Conservation (phyloP, 2,888 invertebrate genomes). For the Serripes groenlandicus region DNA sequence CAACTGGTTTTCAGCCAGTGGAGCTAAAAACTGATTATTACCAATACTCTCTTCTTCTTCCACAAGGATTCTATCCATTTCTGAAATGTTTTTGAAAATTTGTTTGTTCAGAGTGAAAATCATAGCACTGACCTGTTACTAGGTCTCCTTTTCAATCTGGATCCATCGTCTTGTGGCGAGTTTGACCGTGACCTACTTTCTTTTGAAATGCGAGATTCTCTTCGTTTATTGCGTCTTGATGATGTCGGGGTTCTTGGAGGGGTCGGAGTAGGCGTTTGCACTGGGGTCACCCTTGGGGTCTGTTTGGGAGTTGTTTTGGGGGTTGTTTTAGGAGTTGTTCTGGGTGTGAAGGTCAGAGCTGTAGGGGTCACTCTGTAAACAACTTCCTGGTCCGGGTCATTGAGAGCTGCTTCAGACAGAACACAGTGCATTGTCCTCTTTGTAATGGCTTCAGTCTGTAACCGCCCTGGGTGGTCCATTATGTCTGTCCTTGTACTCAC, state of each 20-base stretch:
- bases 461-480: slow-evolving; percentile 72
- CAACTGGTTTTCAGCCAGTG: neutral
- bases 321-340: slow-evolving; percentile 11
- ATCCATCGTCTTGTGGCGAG: slow-evolving; percentile 45
- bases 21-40: neutral
- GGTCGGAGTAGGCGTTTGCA: slow-evolving; percentile 42
- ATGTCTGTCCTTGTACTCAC: slow-evolving; percentile 75
- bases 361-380: slow-evolving; percentile 1
- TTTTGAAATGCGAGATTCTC: slow-evolving; percentile 36
- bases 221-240: slow-evolving; percentile 15
- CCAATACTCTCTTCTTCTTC: neutral
- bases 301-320: slow-evolving; percentile 13
- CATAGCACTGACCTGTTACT: slow-evolving; percentile 47
- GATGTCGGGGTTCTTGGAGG: slow-evolving; percentile 42
- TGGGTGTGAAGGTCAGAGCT: neutral
- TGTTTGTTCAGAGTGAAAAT: too few species aligned
- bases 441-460: slow-evolving; percentile 67
- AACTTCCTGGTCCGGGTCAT: neutral
- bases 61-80: neutral
- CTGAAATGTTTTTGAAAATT: too few species aligned
- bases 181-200: slow-evolving; percentile 66
- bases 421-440: slow-evolving; percentile 34
- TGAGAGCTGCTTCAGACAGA: neutral
- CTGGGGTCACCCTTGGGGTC: slow-evolving; percentile 34
- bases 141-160: slow-evolving; percentile 49